phyloP scores from a whole-genome alignment of 2,113 vertebrate species.

The Heteronetta atricapilla region DNA sequence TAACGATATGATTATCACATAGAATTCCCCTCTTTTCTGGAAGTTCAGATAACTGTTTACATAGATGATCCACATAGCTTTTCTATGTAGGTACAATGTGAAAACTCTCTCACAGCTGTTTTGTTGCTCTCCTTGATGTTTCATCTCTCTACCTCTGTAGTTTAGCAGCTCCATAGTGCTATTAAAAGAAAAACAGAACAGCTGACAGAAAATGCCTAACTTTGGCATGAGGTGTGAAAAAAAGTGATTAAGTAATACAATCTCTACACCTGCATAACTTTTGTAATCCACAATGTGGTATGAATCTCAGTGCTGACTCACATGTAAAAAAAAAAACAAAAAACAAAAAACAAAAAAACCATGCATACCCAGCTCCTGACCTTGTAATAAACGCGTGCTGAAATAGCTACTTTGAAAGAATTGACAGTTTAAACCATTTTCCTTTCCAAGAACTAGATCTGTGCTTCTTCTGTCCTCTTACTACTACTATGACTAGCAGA shows the following conservation, averaged over 20 bases:
- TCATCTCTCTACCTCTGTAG: neutral
- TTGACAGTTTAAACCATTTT: neutral
- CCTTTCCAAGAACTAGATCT: neutral
- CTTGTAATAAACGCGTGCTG: neutral
- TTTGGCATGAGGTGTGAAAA: neutral
- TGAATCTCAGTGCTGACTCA: neutral
- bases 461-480: neutral
- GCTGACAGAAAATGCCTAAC: neutral
- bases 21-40: neutral
- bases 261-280: neutral
- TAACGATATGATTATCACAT: neutral
- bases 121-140: neutral
- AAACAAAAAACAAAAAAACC: no score
- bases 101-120: constrained; percentile 39
- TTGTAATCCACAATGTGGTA: neutral
- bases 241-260: neutral
- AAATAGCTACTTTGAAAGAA: neutral
- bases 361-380: neutral
- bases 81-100: neutral
- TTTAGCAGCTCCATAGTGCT: neutral
- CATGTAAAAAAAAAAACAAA: neutral
- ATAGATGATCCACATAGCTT: neutral
- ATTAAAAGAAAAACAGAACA: constrained; percentile 18
- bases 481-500: no score
- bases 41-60: neutral